Base-by-base conservation (phyloP, 2,888 invertebrate species). In the Torymus tubicola region DNA sequence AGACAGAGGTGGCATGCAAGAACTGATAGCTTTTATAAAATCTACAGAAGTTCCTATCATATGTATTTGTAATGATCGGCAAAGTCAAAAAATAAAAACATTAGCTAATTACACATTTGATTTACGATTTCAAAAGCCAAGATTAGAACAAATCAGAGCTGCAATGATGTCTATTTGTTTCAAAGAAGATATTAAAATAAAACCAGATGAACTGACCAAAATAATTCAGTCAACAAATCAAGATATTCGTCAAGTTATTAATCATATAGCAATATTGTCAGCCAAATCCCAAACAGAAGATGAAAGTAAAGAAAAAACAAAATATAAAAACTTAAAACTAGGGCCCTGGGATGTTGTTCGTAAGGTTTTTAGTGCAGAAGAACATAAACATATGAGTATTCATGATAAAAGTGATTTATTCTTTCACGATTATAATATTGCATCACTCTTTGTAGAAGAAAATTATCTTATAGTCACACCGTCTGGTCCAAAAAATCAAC, bases 21-120 rank as follows among this genome's bases (percentile, higher is more conserved):
- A 99, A 91, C 91, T 99, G 64, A 98, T 99, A 80, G 92, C 92
- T 12, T 92, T 99, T 21, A 99, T 99, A 83, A 99, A 99, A 91
- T 92, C 93, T 0, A 93, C 97, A 0, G 95, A 95, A 18, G 93
- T 98, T 78, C 98, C 98, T 0, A 95, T 99, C 74, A 95, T 99
- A 86, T 98, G 99, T 91, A 99, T 99, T 94, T 99, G 99, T 91
- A 99, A 99, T 89, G 99, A 99, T 91, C 93, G 99, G 64, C 96
- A 96, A 88, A 96, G 97, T 90, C 96, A 94, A 80, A 99, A 99
- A 92, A 98, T 99, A 92, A 94, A 98, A 78, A 96, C 97, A 0
- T 93, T 99, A 11, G 94, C 96, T 70, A 98, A 97, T 91, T 96
- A 99, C 90, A 98, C 98, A 90, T 99, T 95, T 89, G 99, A 99